These are phyloP conservation scores for Ommatoiulus sabulosus DNA, from an alignment of 2,888 invertebrate species.

Conservation along the genomic window DNA sequence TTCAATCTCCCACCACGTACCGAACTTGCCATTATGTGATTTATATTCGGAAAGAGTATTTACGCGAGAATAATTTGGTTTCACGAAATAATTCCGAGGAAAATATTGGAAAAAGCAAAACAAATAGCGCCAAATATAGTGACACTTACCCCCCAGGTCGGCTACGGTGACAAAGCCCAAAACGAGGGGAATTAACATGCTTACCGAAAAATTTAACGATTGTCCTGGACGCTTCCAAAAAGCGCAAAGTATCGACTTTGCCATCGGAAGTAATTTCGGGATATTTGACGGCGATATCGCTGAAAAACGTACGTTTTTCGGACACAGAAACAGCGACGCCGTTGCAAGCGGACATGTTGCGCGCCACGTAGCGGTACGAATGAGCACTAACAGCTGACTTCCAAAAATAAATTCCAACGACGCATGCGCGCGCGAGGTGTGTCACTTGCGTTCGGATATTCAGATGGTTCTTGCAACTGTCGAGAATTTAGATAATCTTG, in stretches of 20 bases:
- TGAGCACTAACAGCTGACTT: neutral
- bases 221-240: conserved; percentile 75
- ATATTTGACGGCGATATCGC: conserved; percentile 68
- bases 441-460: too few species aligned
- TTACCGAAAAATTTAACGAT: conserved; percentile 77
- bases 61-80: too few species aligned
- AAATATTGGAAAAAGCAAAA: conserved; percentile 47
- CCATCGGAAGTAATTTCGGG: conserved; percentile 71
- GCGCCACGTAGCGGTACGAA: neutral
- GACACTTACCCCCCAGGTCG: neutral
- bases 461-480: too few species aligned
- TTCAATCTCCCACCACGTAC: too few species aligned
- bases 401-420: neutral
- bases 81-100: too few species aligned
- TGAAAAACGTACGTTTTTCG: conserved; percentile 61
- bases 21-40: too few species aligned
- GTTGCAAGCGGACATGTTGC: conserved; percentile 59
- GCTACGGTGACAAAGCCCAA: neutral
- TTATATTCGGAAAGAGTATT: too few species aligned
- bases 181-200: conserved; percentile 63
- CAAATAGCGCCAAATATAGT: neutral
- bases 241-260: conserved; percentile 74
- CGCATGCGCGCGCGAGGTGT: too few species aligned
- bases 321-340: conserved; percentile 56
- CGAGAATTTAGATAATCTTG: too few species aligned